Evolutionary conservation across 2,113 vertebrate species (phyloP).

Genomic region (Grallaria varia): DNA sequence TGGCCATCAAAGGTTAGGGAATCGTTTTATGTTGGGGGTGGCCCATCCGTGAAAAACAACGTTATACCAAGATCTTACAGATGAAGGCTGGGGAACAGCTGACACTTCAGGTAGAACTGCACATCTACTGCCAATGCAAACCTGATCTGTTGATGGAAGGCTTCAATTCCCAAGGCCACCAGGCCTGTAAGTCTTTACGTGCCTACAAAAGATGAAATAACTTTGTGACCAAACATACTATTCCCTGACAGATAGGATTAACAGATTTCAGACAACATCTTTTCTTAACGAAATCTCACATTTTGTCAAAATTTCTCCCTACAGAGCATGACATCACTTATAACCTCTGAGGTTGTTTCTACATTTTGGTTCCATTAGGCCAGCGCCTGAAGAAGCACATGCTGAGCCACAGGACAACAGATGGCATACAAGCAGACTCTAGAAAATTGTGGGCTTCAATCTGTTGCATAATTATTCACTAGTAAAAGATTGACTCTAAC

Average conservation of each 20-base stretch:
- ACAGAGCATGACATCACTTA: not conserved
- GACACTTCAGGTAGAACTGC: not conserved
- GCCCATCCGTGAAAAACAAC: not conserved
- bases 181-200: not conserved
- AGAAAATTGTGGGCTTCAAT: not conserved
- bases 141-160: not conserved
- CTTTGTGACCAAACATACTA: not conserved
- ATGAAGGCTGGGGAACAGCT: not conserved
- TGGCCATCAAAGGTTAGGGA: not conserved
- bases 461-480: conserved; percentile 19
- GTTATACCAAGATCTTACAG: not conserved
- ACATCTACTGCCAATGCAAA: not conserved
- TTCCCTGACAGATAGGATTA: not conserved
- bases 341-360: not conserved
- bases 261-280: not conserved
- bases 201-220: not conserved
- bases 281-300: not conserved
- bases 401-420: conserved; percentile 25
- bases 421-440: conserved; percentile 5
- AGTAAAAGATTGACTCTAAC: not conserved
- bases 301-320: not conserved
- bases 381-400: not conserved
- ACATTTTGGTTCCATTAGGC: not conserved
- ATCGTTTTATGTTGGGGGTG: not conserved
- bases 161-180: not conserved